Base-by-base conservation (phyloP, 2,888 invertebrate genomes). In the Oscheius sp. region DNA sequence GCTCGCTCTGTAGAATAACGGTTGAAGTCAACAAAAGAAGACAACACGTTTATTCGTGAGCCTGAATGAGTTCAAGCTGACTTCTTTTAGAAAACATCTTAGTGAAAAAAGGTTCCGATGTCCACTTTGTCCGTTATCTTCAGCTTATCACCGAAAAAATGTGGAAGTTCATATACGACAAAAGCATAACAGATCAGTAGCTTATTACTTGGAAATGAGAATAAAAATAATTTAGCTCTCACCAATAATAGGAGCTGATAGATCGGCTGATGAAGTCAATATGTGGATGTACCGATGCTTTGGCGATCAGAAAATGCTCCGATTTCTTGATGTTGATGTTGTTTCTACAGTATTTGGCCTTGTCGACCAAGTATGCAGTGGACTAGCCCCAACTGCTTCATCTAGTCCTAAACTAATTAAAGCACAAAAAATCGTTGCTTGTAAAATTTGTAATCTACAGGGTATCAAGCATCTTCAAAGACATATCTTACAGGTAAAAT, bases 401-500 rank as follows among this genome's bases (percentile, higher is more conserved):
- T 8, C 15, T 37, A 37, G 15, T 37, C 37, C 37, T 37, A 37
- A 37, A 37, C 37, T 15, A 10, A 15, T 37, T 37, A 50, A 50
- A 25, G 23, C 10, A 4, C 50, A 25, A 25, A 58, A 33, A 31
- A n/a, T 8, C 2, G 3, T 10, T 4, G 50, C 31, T 8, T 65
- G 65, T 33, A 12, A 23, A n/a, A 15, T 52, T 6, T 65, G 65
- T 33, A 34, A 34, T 12, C 48, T 65, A 50, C 20, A 23, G 1
- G 50, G 50, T 50, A 12, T 52, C n/a, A 23, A 34, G 29, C 65
- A 65, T 27, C 25, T 65, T 20, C 50, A 65, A 31, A 29, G 65
- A 8, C 65, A 65, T 33, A 50, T 65, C 1, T 31, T 65, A 3
- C 65, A 65, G 37, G 65, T 65, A 65, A n/a, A n/a, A n/a, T n/a